Evolutionary conservation across 2,888 invertebrate genomes (phyloP), one percentile per base, ranked within the genome.

Genomic region (Pyralis farinalis): DNA sequence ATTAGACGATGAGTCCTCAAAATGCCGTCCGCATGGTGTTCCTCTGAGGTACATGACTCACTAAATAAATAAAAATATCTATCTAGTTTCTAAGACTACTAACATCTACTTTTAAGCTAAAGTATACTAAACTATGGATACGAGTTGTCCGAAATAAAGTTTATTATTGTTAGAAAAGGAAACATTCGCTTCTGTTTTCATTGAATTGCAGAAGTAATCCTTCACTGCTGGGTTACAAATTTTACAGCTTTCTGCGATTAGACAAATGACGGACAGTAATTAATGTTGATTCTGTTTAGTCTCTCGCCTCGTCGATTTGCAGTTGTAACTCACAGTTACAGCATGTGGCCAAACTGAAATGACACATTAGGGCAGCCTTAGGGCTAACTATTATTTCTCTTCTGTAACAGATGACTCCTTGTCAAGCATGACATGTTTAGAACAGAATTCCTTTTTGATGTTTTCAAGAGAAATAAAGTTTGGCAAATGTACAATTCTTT

Each of bases 401-500:
- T 7, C n/a, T 12, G 7, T 16, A 27, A 33, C 39, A 33, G 33
- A 22, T 30, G 37, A 31, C 33, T 16, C 4, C 16, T 20, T 5
- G 7, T 12, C 16, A 16, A 16, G 10, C 7, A 7, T 57, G 64
- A 69, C 63, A 64, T 71, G 61, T 71, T 74, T 71, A 74, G 64
- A 51, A 47, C 38, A 34, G 38, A 43, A 32, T 16, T 46, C 42
- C 48, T 47, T 52, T 60, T 52, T 55, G 53, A 55, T 65, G 51
- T 37, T 41, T 25, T 40, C 43, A 45, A 46, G 49, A 49, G 44
- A 40, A 55, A 60, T 62, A 62, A 53, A 56, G 55, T 55, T 78
- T 83, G 82, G 83, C 80, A 81, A 49, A 43, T 37, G 53, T 55
- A 64, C 77, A 75, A 74, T 57, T 64, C 61, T 62, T 55, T 51